Conservation (phyloP, 2,797 vertebrate genomes). For the Amniataba percoides region DNA sequence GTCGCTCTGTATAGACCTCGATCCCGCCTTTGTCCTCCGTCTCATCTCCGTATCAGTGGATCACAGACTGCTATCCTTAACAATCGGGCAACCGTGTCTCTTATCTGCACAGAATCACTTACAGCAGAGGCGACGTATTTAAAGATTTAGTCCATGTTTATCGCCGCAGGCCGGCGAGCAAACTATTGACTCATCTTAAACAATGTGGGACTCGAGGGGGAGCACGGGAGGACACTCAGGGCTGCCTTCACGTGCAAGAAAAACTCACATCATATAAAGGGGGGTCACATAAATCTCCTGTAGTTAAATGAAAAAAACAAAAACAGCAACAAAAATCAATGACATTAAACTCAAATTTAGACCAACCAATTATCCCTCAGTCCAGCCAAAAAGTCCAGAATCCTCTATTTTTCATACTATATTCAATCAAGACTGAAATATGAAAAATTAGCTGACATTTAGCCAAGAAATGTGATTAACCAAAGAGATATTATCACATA, state of each 20-base stretch:
- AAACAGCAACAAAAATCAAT: not conserved
- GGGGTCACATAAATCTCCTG: not conserved
- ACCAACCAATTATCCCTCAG: not conserved
- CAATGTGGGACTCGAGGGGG: not conserved
- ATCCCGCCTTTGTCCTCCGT: constrained; percentile 35
- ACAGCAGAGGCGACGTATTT: not conserved
- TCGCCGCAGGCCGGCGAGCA: not conserved
- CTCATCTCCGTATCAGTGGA: constrained; percentile 38
- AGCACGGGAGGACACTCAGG: not conserved
- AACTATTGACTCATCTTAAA: constrained; percentile 18
- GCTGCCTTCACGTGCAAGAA: not conserved
- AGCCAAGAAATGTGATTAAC: not conserved
- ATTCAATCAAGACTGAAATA: not conserved
- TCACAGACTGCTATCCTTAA: constrained; percentile 11
- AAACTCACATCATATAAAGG: not conserved
- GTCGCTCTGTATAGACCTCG: constrained; percentile 31
- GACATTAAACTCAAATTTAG: not conserved
- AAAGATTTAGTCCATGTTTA: constrained; percentile 10
- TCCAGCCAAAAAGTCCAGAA: not conserved
- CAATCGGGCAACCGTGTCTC: constrained; percentile 1
- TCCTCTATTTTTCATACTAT: not conserved
- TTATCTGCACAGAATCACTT: constrained; percentile 34
- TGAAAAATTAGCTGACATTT: not conserved
- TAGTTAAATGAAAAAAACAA: not conserved
- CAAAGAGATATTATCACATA: not conserved